phyloP scores from a whole-genome alignment of 2,113 vertebrate genomes.

The Neopipo cinnamomea region DNA sequence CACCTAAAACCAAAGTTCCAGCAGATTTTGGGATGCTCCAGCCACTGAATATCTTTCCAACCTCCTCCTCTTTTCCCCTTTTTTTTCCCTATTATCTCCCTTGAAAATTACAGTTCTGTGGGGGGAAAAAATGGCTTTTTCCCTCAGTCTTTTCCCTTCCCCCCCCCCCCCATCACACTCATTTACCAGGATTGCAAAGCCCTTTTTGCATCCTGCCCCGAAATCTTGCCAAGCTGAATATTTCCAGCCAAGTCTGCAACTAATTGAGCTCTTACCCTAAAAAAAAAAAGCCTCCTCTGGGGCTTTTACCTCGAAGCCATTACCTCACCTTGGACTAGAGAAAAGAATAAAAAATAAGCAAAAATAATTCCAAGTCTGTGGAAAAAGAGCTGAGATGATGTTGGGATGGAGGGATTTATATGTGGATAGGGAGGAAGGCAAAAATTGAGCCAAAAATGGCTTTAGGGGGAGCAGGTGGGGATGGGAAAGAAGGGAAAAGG shows the following conservation, averaged over 20 bases:
- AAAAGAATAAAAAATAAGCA: not conserved
- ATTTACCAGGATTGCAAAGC: not conserved
- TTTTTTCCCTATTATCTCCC: not conserved
- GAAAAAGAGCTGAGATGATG: not conserved
- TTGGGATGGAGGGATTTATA: not conserved
- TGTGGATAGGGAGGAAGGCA: not conserved
- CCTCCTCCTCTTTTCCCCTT: not conserved
- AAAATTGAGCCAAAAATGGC: not conserved
- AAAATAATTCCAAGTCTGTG: not conserved
- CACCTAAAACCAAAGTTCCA: not conserved
- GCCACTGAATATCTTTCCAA: not conserved
- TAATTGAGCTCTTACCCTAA: slow-evolving; percentile 8
- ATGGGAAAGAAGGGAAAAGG: not conserved
- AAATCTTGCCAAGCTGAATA: not conserved
- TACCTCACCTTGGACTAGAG: not conserved
- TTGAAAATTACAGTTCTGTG: not conserved
- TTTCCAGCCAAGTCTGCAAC: not conserved
- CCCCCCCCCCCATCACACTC: not conserved
- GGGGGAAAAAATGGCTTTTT: not conserved
- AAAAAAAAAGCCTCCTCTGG: not conserved
- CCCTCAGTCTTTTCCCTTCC: not conserved
- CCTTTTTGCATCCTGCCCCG: not conserved
- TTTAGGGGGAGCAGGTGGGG: not conserved
- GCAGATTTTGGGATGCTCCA: not conserved
- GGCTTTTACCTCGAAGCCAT: not conserved